These are phyloP conservation scores for Cherax destructor DNA, from an alignment of 1,140 invertebrate species.

Conservation along the genomic window DNA sequence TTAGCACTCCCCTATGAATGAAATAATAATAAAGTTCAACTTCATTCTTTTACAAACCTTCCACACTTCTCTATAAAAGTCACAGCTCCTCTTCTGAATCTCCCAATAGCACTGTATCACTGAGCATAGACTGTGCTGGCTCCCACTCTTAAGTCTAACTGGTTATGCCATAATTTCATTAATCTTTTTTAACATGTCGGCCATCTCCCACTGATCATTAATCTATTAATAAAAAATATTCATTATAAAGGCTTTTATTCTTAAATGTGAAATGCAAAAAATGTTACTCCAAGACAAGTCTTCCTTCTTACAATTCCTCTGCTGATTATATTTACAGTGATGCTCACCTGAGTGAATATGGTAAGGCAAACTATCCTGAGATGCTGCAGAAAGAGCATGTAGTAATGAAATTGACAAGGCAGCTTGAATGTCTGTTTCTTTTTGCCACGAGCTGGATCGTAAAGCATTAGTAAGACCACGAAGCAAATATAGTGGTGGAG, in stretches of 20 bases:
- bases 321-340: neutral
- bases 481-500: constrained; percentile 84
- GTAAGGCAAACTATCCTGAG: constrained; percentile 88
- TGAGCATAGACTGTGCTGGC: too few relatives aligned
- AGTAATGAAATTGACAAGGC: constrained; percentile 84
- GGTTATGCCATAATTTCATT: too few relatives aligned
- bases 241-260: constrained; percentile 8
- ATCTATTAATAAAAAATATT: too few relatives aligned
- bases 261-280: neutral
- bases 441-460: constrained; percentile 83
- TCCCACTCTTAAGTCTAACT: too few relatives aligned
- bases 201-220: too few relatives aligned
- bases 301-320: neutral
- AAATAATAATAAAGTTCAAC: too few relatives aligned
- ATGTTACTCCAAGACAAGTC: neutral
- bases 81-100: too few relatives aligned
- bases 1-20: neutral
- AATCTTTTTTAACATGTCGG: too few relatives aligned
- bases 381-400: constrained; percentile 84
- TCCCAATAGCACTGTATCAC: too few relatives aligned
- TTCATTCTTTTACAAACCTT: too few relatives aligned
- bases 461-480: constrained; percentile 85
- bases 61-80: too few relatives aligned
- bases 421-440: constrained; percentile 77
- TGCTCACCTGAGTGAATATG: constrained; percentile 85